These are phyloP conservation scores for Drosophila multiciliata DNA, from an alignment of 2,888 invertebrate species.

Conservation along the genomic window DNA sequence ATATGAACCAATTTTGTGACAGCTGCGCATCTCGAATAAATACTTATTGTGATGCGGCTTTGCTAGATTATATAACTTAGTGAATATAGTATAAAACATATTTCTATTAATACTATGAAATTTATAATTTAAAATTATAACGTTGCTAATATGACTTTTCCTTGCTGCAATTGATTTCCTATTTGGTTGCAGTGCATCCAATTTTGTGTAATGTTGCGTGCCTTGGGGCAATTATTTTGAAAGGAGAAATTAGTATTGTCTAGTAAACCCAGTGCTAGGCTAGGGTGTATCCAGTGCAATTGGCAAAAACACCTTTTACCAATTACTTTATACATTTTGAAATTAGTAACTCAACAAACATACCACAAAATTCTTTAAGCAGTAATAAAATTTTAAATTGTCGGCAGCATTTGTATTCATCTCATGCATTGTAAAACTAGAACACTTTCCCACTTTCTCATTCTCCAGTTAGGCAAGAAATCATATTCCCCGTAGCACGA, in stretches of 20 bases:
- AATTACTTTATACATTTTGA: neutral
- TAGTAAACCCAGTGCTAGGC: constrained; percentile 12
- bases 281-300: constrained; percentile 18
- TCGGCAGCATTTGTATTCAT: neutral
- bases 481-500: constrained; percentile 18
- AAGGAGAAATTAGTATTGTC: constrained; percentile 1
- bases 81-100: neutral
- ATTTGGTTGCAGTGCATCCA: constrained; percentile 34
- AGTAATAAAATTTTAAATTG: neutral
- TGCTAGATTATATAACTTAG: neutral
- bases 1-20: neutral
- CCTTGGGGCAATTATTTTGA: constrained; percentile 25
- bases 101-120: constrained; percentile 3
- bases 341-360: neutral
- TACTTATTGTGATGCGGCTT: neutral
- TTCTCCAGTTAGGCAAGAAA: neutral
- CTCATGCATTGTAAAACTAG: neutral
- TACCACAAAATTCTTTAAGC: neutral
- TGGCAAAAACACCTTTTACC: neutral
- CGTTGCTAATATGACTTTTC: constrained; percentile 18
- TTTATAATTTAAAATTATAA: neutral
- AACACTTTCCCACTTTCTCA: neutral
- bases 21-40: neutral
- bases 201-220: constrained; percentile 40
- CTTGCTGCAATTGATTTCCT: constrained; percentile 15